Base-by-base conservation (phyloP, 2,888 invertebrate genomes). In the Aelia acuminata region DNA sequence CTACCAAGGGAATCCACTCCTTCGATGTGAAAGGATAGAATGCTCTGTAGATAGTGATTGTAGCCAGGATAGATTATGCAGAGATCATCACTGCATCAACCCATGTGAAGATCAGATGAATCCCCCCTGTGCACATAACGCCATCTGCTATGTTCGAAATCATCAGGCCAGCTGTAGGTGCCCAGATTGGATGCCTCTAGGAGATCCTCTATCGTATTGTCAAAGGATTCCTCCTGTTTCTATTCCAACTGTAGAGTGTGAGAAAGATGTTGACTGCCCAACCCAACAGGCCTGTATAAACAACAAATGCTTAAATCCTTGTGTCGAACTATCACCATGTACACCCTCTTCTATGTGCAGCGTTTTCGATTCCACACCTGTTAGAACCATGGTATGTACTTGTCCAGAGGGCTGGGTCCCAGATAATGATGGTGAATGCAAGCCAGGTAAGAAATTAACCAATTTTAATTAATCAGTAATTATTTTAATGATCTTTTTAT, bases 361-460 rank as follows among this genome's bases (percentile, higher is more conserved):
- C 89, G 97, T 97, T 20, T 93, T 97, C 26, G 96, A 98, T 91
- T 97, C 97, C 89, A 94, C 96, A 70, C 97, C 97, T 39, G 96
- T 97, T 87, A 93, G 97, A 90, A 97, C 97, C 7, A 95, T 98
- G 94, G 96, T 96, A 84, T 98, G 97, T 92, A 96, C 96, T 89
- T 97, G 97, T 91, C 96, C 97, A 0, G 96, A 96, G 91, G 96
- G 97, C 84, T 97, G 95, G 94, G 95, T 97, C 90, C 96, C 97
- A 0, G 95, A 97, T 91, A 94, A 95, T 90, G 95, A 95, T 91
- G 97, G 97, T 89, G 94, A 96, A 91, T 97, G 97, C 91, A 95
- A 94, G 91, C 95, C 96, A 88, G 95, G 93, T 93, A 91, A 53
- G 63, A 48, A 26, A 84, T n/a, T 35, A 50, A 3, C 49, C 8